Conservation (phyloP, 2,888 invertebrate genomes). For the Serripes groenlandicus region DNA sequence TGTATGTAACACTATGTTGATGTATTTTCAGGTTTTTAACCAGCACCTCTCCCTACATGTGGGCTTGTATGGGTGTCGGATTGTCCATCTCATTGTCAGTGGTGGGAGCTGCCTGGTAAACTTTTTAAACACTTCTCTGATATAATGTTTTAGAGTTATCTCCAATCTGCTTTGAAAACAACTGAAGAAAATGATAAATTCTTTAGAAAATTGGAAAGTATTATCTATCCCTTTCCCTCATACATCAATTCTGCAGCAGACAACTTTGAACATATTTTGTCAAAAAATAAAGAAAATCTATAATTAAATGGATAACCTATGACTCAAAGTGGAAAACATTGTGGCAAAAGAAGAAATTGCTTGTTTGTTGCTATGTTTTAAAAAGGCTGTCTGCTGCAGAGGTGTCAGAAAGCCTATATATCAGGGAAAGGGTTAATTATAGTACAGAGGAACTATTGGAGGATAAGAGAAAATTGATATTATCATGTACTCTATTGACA, state of each 20-base stretch:
- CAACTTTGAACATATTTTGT: too few species aligned
- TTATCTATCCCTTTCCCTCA: too few species aligned
- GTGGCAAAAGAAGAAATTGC: background rate
- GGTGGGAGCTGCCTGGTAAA: conserved; percentile 97
- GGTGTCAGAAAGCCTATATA: too few species aligned
- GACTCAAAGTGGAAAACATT: background rate
- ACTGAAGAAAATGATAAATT: too few species aligned
- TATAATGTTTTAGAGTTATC: too few species aligned
- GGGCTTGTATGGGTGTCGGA: conserved; percentile 97
- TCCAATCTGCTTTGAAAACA: too few species aligned
- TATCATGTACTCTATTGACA: too few species aligned
- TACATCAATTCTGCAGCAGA: too few species aligned
- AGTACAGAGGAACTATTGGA: too few species aligned
- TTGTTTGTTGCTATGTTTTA: background rate
- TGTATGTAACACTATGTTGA: conserved; percentile 88
- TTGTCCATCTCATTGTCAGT: conserved; percentile 97
- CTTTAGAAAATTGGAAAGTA: too few species aligned
- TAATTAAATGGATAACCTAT: background rate
- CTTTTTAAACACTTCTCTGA: background rate
- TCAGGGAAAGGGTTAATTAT: too few species aligned
- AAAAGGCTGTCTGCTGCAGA: background rate
- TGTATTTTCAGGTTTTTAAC: conserved; percentile 91
- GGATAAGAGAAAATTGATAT: too few species aligned
- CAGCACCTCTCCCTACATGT: conserved; percentile 97
- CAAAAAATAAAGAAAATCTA: background rate